These are phyloP conservation scores for Pseudopodoces humilis DNA, from an alignment of 2,113 vertebrate genomes.

Conservation along the genomic window DNA sequence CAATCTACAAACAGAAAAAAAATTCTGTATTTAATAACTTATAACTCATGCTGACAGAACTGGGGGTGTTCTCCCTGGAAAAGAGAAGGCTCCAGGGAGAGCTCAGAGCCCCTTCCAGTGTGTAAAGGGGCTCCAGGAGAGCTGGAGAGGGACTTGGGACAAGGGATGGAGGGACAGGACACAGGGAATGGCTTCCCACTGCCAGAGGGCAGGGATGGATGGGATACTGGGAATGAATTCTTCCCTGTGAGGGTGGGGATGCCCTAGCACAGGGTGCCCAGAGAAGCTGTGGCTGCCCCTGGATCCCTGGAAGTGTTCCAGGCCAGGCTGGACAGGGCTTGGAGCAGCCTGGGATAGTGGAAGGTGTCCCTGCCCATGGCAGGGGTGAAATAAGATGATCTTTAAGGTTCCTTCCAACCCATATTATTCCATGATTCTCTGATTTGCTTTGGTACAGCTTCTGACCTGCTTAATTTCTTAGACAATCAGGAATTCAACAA, in stretches of 20 bases:
- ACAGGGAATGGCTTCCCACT: neutral
- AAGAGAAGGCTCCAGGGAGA: neutral
- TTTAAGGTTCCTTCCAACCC: neutral
- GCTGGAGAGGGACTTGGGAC: neutral
- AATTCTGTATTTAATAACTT: neutral
- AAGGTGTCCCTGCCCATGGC: neutral
- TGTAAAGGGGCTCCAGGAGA: neutral
- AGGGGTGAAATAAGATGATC: neutral
- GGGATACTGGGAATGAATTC: neutral
- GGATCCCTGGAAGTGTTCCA: neutral
- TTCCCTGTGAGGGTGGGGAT: accelerated
- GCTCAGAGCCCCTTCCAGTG: accelerated
- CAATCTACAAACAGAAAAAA: constrained; percentile 73
- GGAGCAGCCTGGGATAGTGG: neutral
- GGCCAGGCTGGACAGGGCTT: accelerated
- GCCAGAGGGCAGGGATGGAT: accelerated
- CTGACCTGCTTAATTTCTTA: neutral
- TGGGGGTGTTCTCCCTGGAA: accelerated
- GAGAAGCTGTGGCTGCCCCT: neutral
- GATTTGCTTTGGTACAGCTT: neutral
- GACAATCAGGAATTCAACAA: neutral
- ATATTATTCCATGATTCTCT: neutral
- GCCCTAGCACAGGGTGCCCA: neutral
- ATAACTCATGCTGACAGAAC: neutral
- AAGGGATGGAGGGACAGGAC: neutral